A percentile compares a stretch with the other conserved stretches of the same genome.
phyloP scores from a whole-genome alignment of 64 coral and sea anemone species.

The Orbicella faveolata region DNA sequence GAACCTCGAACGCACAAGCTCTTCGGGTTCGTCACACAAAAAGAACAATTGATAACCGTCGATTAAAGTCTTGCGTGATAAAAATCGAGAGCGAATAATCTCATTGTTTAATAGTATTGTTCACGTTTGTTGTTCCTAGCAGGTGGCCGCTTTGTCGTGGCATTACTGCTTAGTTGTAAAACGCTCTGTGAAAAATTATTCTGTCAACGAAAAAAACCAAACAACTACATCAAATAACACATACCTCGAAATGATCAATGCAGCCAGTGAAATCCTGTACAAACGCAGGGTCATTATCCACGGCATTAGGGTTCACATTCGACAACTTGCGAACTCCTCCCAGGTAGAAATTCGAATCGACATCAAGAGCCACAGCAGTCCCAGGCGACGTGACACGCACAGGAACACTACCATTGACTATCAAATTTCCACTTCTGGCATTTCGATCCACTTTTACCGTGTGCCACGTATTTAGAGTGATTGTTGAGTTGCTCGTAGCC shows the following conservation, averaged over 20 bases:
- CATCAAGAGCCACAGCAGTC: constrained; percentile 66
- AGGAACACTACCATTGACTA: constrained; percentile 25
- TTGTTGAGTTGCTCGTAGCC: constrained; percentile 20
- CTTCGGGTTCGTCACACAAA: too few relatives aligned
- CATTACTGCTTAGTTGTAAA: too few relatives aligned
- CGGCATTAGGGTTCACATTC: constrained; percentile 47
- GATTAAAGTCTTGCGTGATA: too few relatives aligned
- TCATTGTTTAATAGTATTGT: too few relatives aligned
- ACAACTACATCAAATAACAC: neutral
- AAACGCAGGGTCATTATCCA: constrained; percentile 36
- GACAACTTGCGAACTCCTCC: constrained; percentile 78
- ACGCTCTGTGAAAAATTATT: too few relatives aligned
- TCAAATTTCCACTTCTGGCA: constrained; percentile 39
- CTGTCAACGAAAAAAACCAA: too few relatives aligned
- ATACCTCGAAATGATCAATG: constrained; percentile 61
- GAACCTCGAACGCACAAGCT: too few relatives aligned
- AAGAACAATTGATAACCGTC: too few relatives aligned
- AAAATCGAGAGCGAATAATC: too few relatives aligned
- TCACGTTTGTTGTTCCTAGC: too few relatives aligned
- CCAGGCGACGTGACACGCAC: constrained; percentile 49
- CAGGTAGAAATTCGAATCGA: constrained; percentile 68
- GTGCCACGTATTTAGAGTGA: constrained; percentile 51
- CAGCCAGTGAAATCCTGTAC: constrained; percentile 77
- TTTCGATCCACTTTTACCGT: constrained; percentile 48
- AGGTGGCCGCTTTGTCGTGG: too few relatives aligned